phyloP scores from a whole-genome alignment of 2,888 invertebrate genomes.

The Vanessa cardui region DNA sequence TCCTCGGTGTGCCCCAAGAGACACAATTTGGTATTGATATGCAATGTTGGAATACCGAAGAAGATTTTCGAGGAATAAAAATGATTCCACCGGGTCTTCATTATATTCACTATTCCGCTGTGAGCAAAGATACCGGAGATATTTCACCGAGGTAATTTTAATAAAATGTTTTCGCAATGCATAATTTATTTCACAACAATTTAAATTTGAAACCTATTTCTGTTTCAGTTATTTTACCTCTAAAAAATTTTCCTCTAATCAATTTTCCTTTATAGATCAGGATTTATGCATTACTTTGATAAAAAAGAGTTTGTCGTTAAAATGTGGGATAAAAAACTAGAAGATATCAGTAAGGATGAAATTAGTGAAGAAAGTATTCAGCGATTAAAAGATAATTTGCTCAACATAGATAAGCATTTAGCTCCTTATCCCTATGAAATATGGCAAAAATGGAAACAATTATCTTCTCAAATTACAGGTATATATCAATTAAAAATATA shows the following conservation, averaged over 20 bases:
- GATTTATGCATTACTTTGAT: slow-evolving; percentile 93
- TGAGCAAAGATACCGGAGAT: slow-evolving; percentile 84
- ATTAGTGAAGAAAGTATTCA: slow-evolving; percentile 86
- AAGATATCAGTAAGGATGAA: slow-evolving; percentile 87
- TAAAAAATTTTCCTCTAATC: too few relatives aligned
- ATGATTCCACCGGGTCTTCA: slow-evolving; percentile 99
- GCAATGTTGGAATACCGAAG: slow-evolving; percentile 92
- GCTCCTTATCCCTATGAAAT: slow-evolving; percentile 96
- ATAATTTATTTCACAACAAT: background rate
- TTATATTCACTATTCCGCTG: slow-evolving; percentile 93
- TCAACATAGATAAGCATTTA: slow-evolving; percentile 89
- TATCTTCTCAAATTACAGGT: slow-evolving; percentile 87
- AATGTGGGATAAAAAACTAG: slow-evolving; percentile 91
- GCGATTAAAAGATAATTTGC: slow-evolving; percentile 86
- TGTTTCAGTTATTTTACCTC: background rate
- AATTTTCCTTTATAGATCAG: slow-evolving; percentile 78
- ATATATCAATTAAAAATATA: slow-evolving; percentile 27
- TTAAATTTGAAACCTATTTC: background rate
- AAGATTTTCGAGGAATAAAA: slow-evolving; percentile 97
- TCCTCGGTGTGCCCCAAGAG: slow-evolving; percentile 93
- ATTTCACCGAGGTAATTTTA: slow-evolving; percentile 84
- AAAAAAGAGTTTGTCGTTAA: slow-evolving; percentile 92
- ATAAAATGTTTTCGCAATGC: background rate
- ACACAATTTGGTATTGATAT: slow-evolving; percentile 98
- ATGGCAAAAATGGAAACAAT: slow-evolving; percentile 92